Evolutionary conservation across 2,888 invertebrate genomes (phyloP).

Genomic region (Aromia moschata): DNA sequence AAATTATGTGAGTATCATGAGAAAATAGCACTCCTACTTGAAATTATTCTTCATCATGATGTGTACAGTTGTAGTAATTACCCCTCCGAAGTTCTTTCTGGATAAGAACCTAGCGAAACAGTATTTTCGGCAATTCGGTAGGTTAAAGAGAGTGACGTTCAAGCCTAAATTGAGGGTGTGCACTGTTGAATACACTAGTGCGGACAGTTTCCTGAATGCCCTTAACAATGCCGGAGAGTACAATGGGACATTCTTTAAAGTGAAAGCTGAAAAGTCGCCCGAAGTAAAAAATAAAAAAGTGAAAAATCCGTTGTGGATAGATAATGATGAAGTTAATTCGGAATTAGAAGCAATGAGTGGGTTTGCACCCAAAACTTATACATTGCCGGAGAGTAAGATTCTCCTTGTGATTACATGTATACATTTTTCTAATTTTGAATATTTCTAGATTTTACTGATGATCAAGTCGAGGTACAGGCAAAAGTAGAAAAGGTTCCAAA

Average conservation of each 20-base stretch:
- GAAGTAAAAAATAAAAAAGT: conserved; percentile 38
- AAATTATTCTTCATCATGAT: not conserved
- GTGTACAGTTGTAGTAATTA: conserved; percentile 70
- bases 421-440: no score
- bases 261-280: conserved; percentile 29
- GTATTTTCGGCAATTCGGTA: conserved; percentile 78
- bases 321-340: conserved; percentile 74
- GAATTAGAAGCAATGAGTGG: conserved; percentile 75
- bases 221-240: conserved; percentile 70
- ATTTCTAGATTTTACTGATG: conserved; percentile 28
- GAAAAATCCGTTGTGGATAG: conserved; percentile 68
- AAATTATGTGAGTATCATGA: not conserved
- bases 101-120: conserved; percentile 70
- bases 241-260: conserved; percentile 69
- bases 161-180: conserved; percentile 73
- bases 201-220: conserved; percentile 69
- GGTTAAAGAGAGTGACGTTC: conserved; percentile 71
- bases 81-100: conserved; percentile 71
- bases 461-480: conserved; percentile 20
- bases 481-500: conserved; percentile 36
- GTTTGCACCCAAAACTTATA: conserved; percentile 24
- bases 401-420: no score
- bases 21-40: no score
- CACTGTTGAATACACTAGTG: conserved; percentile 74
- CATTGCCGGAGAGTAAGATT: conserved; percentile 29